Evolutionary conservation across 2,888 invertebrate genomes (phyloP).

Genomic region (Schizaphis graminum): DNA sequence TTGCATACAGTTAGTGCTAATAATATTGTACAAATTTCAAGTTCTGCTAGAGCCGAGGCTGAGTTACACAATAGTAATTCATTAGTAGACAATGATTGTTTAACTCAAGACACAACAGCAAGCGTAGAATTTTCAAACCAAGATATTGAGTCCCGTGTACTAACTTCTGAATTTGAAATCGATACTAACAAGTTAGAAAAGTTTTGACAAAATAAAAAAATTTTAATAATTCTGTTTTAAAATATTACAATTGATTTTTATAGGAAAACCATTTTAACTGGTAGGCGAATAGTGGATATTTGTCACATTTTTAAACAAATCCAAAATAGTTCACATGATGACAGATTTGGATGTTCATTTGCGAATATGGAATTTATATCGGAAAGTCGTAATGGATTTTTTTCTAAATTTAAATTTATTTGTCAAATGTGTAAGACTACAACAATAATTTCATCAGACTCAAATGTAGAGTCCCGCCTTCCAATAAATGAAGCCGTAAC

Average conservation of each 20-base stretch:
- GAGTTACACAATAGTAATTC: background rate
- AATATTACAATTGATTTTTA: background rate
- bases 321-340: slow-evolving; percentile 5
- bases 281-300: slow-evolving; percentile 40
- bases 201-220: background rate
- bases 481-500: slow-evolving; percentile 28
- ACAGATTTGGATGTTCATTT: background rate
- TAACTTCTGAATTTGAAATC: background rate
- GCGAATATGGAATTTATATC: slow-evolving; percentile 1
- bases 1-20: background rate
- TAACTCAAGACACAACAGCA: background rate
- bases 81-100: background rate
- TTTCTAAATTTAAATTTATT: slow-evolving; percentile 30
- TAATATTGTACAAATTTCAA: background rate
- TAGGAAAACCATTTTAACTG: background rate
- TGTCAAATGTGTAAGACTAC: slow-evolving; percentile 21
- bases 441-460: background rate
- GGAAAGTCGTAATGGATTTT: slow-evolving; percentile 5
- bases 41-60: too few species aligned
- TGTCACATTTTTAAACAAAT: slow-evolving; percentile 31
- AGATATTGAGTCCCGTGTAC: background rate
- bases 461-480: background rate
- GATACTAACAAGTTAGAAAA: background rate
- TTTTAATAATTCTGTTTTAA: background rate
- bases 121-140: background rate